These are phyloP conservation scores for Trichogramma dendrolimi DNA, from an alignment of 2,888 invertebrate genomes.

Conservation along the genomic window DNA sequence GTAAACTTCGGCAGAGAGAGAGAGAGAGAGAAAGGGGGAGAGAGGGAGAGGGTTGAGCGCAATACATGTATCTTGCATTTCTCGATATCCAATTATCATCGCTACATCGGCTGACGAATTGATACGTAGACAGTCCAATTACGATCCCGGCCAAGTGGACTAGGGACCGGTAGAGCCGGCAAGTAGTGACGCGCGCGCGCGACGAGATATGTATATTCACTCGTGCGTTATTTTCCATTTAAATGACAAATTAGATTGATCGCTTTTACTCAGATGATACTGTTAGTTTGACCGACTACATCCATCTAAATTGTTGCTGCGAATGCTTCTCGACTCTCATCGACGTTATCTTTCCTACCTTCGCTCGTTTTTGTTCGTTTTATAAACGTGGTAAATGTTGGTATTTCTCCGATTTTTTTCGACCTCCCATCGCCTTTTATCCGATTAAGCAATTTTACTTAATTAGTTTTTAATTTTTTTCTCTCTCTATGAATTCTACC, in stretches of 20 bases:
- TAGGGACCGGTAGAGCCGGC: not conserved
- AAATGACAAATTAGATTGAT: slow-evolving; percentile 26
- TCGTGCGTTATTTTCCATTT: slow-evolving; percentile 23
- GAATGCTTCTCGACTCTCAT: not conserved
- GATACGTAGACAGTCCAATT: slow-evolving; percentile 27
- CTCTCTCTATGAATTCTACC: no score
- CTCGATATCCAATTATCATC: slow-evolving; percentile 28
- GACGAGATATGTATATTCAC: no score
- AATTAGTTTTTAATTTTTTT: no score
- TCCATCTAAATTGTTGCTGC: not conserved
- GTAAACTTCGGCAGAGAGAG: no score
- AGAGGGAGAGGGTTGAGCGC: not conserved
- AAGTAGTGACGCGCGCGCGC: not conserved
- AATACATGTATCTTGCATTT: slow-evolving; percentile 22
- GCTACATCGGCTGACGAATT: slow-evolving; percentile 18
- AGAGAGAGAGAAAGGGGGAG: no score
- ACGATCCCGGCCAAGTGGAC: slow-evolving; percentile 12
- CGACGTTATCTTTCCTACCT: not conserved
- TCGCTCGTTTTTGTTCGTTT: not conserved
- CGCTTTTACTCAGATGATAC: not conserved
- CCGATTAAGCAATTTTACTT: not conserved
- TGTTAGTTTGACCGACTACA: not conserved
- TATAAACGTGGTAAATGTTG: not conserved
- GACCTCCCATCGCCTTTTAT: not conserved
- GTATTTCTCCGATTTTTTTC: not conserved